phyloP scores from a whole-genome alignment of 2,888 invertebrate genomes.

The Sinelater perroti region DNA sequence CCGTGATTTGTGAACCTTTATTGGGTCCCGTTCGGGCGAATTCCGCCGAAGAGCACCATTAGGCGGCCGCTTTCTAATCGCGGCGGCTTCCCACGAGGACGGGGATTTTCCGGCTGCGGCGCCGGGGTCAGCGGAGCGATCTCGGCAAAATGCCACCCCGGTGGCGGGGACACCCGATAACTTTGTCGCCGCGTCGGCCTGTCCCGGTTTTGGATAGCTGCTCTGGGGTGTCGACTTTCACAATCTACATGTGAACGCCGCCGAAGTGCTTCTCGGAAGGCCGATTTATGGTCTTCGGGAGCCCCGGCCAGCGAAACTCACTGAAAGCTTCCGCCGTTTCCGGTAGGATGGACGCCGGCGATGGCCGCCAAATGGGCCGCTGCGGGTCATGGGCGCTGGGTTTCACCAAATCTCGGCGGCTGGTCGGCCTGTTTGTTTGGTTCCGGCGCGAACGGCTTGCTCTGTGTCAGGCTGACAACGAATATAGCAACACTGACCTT shows the following conservation, averaged over 20 bases:
- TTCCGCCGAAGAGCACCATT: background rate
- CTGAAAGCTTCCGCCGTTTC: slow-evolving; percentile 35
- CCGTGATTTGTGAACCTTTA: slow-evolving; percentile 15
- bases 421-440: slow-evolving; percentile 32
- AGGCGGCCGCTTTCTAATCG: background rate
- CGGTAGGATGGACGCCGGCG: slow-evolving; percentile 24
- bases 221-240: slow-evolving; percentile 40
- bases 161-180: slow-evolving; percentile 35
- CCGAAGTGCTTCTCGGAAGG: slow-evolving; percentile 39
- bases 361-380: slow-evolving; percentile 25
- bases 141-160: slow-evolving; percentile 34
- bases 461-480: slow-evolving; percentile 19
- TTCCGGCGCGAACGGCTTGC: slow-evolving; percentile 16
- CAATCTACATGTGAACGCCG: slow-evolving; percentile 38
- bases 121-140: slow-evolving; percentile 14
- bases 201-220: slow-evolving; percentile 36
- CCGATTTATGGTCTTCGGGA: slow-evolving; percentile 34
- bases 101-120: background rate
- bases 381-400: background rate
- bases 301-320: slow-evolving; percentile 21
- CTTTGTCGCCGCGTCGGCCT: slow-evolving; percentile 35
- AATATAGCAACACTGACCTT: background rate
- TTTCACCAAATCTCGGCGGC: background rate
- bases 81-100: background rate
- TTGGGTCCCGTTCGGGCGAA: background rate